Base-by-base conservation (phyloP, 2,797 vertebrate genomes). In the Sebastes hubbsi region DNA sequence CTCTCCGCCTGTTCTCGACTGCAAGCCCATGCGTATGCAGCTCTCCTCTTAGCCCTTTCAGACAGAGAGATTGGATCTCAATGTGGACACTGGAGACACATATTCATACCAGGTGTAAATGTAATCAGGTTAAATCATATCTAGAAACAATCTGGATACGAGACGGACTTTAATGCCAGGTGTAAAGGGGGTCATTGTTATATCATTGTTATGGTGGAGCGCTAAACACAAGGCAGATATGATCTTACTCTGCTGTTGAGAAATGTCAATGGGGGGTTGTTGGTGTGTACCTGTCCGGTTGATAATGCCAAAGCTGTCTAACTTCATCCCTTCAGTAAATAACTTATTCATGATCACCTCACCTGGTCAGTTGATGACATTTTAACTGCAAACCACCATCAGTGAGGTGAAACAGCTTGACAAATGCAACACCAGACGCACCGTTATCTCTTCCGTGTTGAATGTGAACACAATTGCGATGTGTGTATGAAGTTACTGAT, bases 291-390 rank as follows among this genome's bases (percentile, higher is more conserved):
- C 49, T 80, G 56, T 79, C 72, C 4, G 22, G 9, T 55, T 81
- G 77, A 81, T 67, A 67, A 83, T 71, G 70, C 7, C 67, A 74
- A 1, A 62, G 20, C 67, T 78, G 56, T 82, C 79, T 25, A 14
- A 65, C 78, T 74, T 82, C 34, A 60, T 72, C 46, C 7, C 66
- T 64, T 58, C 4, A 30, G 16, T 58, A 68, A 73, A 73, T 78
- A 2, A 75, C 77, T 61, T 78, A 81, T 83, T 70, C 59, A 55
- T 10, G 16, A 78, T 85, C 32, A 63, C 58, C 25, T 65, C n/a
- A 73, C 16, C 63, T 75, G 56, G 55, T 77, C 12, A 0, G 4
- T 36, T 52, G 52, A 79, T 83, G 75, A 71, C 59, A 87, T 85
- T 85, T 77, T 65, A 38, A 11, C 14, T 64, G 60, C 58, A 36